These are phyloP conservation scores for Drosophila picticornis DNA, from an alignment of 2,888 invertebrate species.

Conservation along the genomic window DNA sequence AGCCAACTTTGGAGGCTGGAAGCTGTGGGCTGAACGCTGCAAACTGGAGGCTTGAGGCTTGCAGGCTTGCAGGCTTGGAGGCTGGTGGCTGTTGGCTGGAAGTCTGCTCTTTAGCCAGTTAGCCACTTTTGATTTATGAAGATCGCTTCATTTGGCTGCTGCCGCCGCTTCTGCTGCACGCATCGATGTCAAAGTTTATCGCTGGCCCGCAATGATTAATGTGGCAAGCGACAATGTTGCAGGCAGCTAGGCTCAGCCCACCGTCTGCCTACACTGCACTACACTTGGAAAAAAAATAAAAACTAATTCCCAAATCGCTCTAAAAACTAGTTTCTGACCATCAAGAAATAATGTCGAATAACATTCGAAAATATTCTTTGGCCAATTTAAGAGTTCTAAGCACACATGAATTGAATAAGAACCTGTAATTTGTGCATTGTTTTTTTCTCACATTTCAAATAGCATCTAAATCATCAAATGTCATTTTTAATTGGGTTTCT, in stretches of 20 bases:
- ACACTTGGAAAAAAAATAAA: neutral
- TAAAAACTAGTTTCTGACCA: neutral
- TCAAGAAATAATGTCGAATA: neutral
- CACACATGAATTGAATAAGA: neutral
- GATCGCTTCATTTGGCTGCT: slow-evolving; percentile 71
- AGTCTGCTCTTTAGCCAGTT: slow-evolving; percentile 3
- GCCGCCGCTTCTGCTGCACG: slow-evolving; percentile 40
- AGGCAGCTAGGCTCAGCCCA: slow-evolving; percentile 15
- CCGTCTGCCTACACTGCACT: slow-evolving; percentile 13
- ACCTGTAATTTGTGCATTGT: neutral
- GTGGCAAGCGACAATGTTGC: slow-evolving; percentile 40
- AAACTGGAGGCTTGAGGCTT: neutral
- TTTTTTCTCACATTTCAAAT: neutral
- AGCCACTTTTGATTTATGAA: slow-evolving; percentile 70
- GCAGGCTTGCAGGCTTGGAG: neutral
- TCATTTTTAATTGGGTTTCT: too few species aligned
- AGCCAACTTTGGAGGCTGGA: neutral
- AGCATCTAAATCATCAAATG: neutral
- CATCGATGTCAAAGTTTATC: slow-evolving; percentile 76
- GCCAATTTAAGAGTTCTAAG: neutral
- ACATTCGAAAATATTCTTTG: neutral
- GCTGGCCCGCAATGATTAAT: slow-evolving; percentile 52
- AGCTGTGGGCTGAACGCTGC: neutral
- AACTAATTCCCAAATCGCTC: neutral
- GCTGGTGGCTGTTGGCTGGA: neutral